phyloP scores from a whole-genome alignment of 2,888 invertebrate species.

The Andrena bicolor region DNA sequence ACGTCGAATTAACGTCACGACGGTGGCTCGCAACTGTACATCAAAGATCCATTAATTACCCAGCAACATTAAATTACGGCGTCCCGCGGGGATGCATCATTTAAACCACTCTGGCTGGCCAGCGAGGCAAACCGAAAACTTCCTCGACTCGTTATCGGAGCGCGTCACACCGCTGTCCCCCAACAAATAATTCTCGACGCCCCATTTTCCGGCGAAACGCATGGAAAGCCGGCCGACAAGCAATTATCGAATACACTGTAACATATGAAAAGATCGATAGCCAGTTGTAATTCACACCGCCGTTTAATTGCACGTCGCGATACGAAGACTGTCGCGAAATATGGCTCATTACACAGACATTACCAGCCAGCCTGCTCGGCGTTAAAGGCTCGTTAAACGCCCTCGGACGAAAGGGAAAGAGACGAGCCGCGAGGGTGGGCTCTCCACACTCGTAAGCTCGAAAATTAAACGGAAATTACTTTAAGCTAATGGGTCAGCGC shows the following conservation, averaged over 20 bases:
- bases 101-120: constrained; percentile 12
- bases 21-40: background rate
- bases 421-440: constrained; percentile 2
- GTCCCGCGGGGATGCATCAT: background rate
- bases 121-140: constrained; percentile 17
- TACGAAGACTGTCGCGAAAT: constrained; percentile 29
- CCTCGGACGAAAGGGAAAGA: constrained; percentile 2
- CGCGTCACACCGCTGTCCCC: constrained; percentile 8
- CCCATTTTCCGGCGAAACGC: constrained; percentile 9
- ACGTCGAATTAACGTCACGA: constrained; percentile 1
- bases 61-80: background rate
- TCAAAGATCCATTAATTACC: constrained; percentile 11
- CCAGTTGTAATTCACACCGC: background rate
- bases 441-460: constrained; percentile 39
- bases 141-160: constrained; percentile 18
- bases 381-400: constrained; percentile 71
- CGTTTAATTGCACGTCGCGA: constrained; percentile 12
- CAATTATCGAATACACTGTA: constrained; percentile 21
- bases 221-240: constrained; percentile 8
- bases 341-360: constrained; percentile 66
- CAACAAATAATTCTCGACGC: constrained; percentile 26
- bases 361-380: constrained; percentile 59
- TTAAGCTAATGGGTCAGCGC: constrained; percentile 73
- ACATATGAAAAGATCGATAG: background rate
- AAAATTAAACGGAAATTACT: constrained; percentile 77